A percentile compares a stretch with the other conserved stretches of the same genome.
Evolutionary conservation across 2,113 vertebrate species (phyloP).

Genomic region (Nyctereutes procyonoides): DNA sequence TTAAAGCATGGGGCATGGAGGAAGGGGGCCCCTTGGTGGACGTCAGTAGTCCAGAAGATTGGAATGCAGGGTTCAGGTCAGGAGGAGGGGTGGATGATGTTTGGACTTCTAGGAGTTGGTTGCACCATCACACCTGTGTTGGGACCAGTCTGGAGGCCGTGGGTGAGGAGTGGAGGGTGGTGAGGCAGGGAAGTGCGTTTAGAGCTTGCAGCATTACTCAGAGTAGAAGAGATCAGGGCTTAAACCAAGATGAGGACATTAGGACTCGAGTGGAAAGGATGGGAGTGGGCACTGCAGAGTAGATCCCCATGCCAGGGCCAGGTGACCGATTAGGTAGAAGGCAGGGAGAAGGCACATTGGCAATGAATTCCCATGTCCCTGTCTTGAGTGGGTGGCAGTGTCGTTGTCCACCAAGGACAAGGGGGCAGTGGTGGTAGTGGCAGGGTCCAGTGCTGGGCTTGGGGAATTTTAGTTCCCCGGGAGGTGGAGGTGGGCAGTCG

Average conservation of each 20-base stretch:
- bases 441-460: background rate
- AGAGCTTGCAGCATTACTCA: background rate
- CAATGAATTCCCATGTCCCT: background rate
- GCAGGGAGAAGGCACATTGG: background rate
- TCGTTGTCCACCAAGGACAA: background rate
- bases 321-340: background rate
- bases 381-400: background rate
- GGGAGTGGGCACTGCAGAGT: background rate
- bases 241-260: background rate
- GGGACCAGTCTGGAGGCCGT: background rate
- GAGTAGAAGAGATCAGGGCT: background rate
- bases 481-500: background rate
- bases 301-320: background rate
- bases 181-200: background rate
- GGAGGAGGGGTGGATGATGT: background rate
- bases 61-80: background rate
- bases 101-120: background rate
- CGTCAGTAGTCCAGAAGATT: background rate
- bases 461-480: accelerated
- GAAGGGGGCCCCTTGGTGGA: background rate
- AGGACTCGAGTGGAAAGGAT: background rate
- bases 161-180: background rate
- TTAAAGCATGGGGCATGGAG: background rate
- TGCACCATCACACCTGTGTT: background rate
- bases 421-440: no score